Conservation (phyloP, 2,113 vertebrate genomes). For the Lophochroa leadbeateri region DNA sequence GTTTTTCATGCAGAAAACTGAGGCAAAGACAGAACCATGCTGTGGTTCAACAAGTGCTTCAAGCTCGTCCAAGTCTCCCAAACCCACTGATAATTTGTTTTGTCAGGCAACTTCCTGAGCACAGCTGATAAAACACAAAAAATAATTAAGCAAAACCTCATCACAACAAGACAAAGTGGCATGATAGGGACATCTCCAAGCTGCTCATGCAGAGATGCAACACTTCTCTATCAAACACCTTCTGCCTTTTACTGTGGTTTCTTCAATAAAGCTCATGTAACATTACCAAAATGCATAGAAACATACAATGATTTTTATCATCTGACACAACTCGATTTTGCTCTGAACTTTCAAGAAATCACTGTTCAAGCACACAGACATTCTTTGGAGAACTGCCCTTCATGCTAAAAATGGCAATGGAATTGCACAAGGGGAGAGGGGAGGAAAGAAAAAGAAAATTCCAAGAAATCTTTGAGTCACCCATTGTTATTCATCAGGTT, state of each 20-base stretch:
- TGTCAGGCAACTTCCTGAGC: constrained; percentile 1
- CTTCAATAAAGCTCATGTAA: neutral
- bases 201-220: neutral
- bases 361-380: neutral
- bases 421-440: neutral
- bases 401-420: constrained; percentile 30
- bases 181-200: neutral
- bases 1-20: neutral
- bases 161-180: neutral
- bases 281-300: neutral
- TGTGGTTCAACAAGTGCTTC: constrained; percentile 25
- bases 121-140: constrained; percentile 39
- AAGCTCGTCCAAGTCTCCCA: neutral
- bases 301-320: neutral
- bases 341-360: constrained; percentile 29
- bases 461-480: constrained; percentile 66
- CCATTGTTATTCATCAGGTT: constrained; percentile 43
- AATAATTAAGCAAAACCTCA: constrained; percentile 20
- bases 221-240: neutral
- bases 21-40: constrained; percentile 5
- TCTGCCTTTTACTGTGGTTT: neutral
- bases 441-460: neutral
- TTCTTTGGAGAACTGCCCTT: neutral
- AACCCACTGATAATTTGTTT: neutral
- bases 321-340: neutral